Evolutionary conservation across 2,113 vertebrate species (phyloP), one percentile per base, ranked within the genome.

Genomic region (Thamnaconus septentrionalis): DNA sequence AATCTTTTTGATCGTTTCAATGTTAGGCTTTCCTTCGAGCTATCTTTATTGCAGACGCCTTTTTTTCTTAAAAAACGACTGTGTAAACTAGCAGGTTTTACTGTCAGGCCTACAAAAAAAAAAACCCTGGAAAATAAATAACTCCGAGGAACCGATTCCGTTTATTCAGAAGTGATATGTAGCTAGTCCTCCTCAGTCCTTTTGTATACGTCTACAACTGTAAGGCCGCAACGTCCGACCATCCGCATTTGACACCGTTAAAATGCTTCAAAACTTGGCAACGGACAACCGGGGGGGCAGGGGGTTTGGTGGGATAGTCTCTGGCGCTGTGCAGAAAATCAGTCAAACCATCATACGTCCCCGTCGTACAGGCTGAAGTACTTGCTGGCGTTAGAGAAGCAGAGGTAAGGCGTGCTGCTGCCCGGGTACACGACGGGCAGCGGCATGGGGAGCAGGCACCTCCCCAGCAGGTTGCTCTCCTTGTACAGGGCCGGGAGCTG

Each of bases 311-410:
- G 18, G 18, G 18, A 31, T 31, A 31, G 18, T 31, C 18, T 31
- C 18, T 31, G 18, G 18, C 18, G 18, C 18, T 31, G 18, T 31
- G 18, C 18, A 31, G 18, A 31, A 31, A 31, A 31, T 31, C 18
- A 31, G 18, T 31, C 18, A 31, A 31, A 59, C 3, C 61, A 59
- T 93, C 93, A 95, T 91, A 92, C 86, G 61, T 94, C 93, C 79
- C 92, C 93, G 6, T 94, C 93, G 48, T 94, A 81, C 66, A 95
- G 85, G 82, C 90, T 93, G 87, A 94, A 93, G 80, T 92, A 94
- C 61, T 94, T 95, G 86, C 86, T 91, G 68, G 92, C 86, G 59
- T 87, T 92, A 8, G 94, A 92, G 64, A 95, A 92, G 74, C 93
- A 94, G 73, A 95, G 87, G 73, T 93, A 95, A 84, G 93, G 94